These are phyloP conservation scores for Dasysyrphus albostriatus DNA, from an alignment of 2,888 invertebrate genomes.

Conservation along the genomic window DNA sequence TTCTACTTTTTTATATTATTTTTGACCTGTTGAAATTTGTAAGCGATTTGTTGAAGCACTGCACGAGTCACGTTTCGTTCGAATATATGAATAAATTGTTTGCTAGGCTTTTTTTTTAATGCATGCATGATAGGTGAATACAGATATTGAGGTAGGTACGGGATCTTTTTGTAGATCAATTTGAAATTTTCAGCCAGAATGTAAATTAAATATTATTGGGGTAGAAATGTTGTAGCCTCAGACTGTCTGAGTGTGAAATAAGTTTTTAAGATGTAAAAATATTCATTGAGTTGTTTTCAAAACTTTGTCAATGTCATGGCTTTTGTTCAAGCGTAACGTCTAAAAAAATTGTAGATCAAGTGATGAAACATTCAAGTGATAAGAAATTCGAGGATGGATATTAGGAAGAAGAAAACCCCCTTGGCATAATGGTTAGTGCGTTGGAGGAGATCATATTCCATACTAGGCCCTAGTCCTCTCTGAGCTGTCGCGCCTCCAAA, in stretches of 20 bases:
- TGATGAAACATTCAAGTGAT: not conserved
- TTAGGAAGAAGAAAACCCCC: no score
- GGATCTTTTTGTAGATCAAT: constrained; percentile 20
- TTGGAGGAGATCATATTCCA: no score
- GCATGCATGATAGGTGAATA: constrained; percentile 36
- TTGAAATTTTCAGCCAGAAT: not conserved
- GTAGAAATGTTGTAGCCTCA: not conserved
- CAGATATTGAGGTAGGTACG: constrained; percentile 50
- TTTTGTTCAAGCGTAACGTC: not conserved
- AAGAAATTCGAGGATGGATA: no score
- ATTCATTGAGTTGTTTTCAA: not conserved
- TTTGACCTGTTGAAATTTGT: constrained; percentile 55
- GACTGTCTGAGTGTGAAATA: constrained; percentile 8
- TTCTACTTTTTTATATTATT: not conserved
- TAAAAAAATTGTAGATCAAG: not conserved
- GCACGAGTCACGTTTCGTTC: constrained; percentile 10
- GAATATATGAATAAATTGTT: constrained; percentile 70
- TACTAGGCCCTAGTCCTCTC: no score
- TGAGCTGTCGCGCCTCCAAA: no score
- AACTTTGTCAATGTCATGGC: not conserved
- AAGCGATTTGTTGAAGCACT: constrained; percentile 47
- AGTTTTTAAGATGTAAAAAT: constrained; percentile 3
- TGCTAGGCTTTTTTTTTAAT: constrained; percentile 22
- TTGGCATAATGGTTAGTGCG: no score
- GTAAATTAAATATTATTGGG: constrained; percentile 3